Conservation (phyloP, 1,140 invertebrate genomes). For the Psilanteris sp. region DNA sequence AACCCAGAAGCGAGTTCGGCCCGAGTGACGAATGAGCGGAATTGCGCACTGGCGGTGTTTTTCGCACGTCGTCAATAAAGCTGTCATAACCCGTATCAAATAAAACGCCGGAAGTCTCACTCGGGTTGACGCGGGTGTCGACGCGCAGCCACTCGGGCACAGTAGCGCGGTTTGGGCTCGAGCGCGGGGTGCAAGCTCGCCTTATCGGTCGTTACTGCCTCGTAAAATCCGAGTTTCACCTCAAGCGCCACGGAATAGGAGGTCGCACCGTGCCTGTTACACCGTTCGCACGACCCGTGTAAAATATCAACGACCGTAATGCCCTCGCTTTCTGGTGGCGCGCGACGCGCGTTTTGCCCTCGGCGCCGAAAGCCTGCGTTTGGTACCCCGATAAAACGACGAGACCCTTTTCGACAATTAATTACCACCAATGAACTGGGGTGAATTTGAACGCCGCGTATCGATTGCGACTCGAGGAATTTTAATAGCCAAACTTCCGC, state of each 20-base stretch:
- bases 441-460: slow-evolving; percentile 60
- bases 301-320: slow-evolving; percentile 67
- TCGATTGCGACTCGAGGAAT: slow-evolving; percentile 54
- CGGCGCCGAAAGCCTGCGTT: slow-evolving; percentile 51
- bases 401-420: slow-evolving; percentile 65
- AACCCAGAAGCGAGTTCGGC: neutral
- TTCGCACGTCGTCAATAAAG: slow-evolving; percentile 26
- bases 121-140: slow-evolving; percentile 56
- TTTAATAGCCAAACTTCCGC: slow-evolving; percentile 55
- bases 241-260: slow-evolving; percentile 62
- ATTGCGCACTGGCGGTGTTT: slow-evolving; percentile 21
- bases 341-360: slow-evolving; percentile 31
- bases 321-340: slow-evolving; percentile 34
- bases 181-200: slow-evolving; percentile 75
- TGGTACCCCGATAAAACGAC: slow-evolving; percentile 58
- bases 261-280: slow-evolving; percentile 51
- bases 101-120: slow-evolving; percentile 65
- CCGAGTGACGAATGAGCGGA: neutral
- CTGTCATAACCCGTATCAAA: slow-evolving; percentile 68
- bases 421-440: slow-evolving; percentile 65
- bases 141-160: slow-evolving; percentile 79
- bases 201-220: slow-evolving; percentile 81
- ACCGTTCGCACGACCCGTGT: slow-evolving; percentile 54
- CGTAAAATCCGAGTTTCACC: slow-evolving; percentile 77
- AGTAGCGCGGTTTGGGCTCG: slow-evolving; percentile 77